Base-by-base conservation (phyloP, 2,888 invertebrate genomes). In the Aporophyla nigra region DNA sequence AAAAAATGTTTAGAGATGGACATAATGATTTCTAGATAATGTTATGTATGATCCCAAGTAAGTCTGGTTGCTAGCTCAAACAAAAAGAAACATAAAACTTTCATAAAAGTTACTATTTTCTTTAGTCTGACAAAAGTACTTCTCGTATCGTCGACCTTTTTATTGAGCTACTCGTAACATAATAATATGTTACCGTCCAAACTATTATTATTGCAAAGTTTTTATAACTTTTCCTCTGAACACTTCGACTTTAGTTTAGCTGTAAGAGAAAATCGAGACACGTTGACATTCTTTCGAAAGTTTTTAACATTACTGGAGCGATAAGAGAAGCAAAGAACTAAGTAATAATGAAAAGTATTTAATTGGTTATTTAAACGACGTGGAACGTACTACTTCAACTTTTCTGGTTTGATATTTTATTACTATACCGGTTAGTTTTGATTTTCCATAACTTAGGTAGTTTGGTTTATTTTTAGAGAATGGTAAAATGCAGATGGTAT, bases 191-290 rank as follows among this genome's bases (percentile, higher is more conserved):
- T 68, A 61, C 49, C 49, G 54, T 67, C 66, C 33, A 58, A 84
- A 71, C 74, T 74, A 53, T 73, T 80, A 69, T 69, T 72, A 70
- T 74, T 61, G 27, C n/a, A 7, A 78, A 83, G 69, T 80, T 83
- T 83, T 72, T 66, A 56, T 61, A 61, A 83, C 70, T 62, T 78
- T 74, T 78, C 51, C 68, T 62, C 49, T 5, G 9, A 70, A 74
- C 19, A 58, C 10, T 27, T 63, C 51, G 58, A 43, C 24, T 69
- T 56, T 51, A 56, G 46, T 71, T 71, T 19, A 14, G 40, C 63
- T 56, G n/a, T 33, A 16, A 56, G 40, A 51, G 40, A 43, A 58
- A 73, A 54, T 19, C 49, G 19, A 33, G 59, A 33, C 21, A 40
- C 49, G 33, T 51, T 46, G 54, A 49, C 16, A 40, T 33, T 33